A percentile compares a stretch with the other conserved stretches of the same genome.
Evolutionary conservation across 2,113 vertebrate species (phyloP).

Genomic region (Noctilio leporinus): DNA sequence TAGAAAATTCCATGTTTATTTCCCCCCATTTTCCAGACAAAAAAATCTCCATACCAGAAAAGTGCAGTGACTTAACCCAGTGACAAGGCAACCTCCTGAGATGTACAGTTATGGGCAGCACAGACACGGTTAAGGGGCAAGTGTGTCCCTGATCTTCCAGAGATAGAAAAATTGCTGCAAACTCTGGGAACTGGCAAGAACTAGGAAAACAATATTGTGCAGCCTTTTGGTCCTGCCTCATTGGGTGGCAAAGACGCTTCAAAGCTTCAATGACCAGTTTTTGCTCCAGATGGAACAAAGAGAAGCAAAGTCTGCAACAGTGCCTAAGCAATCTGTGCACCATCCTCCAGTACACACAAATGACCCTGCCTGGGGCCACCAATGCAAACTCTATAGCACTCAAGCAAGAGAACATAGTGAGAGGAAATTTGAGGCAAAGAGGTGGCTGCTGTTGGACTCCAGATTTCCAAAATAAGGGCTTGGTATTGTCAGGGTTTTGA

Average conservation of each 20-base stretch:
- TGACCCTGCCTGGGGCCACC: background rate
- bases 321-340: background rate
- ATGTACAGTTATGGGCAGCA: background rate
- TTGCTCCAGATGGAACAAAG: background rate
- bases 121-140: background rate
- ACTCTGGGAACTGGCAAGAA: background rate
- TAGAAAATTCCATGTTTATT: background rate
- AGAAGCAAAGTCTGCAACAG: no score
- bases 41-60: background rate
- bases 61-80: background rate
- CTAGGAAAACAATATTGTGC: rapidly evolving
- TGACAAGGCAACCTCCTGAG: no score
- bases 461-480: background rate
- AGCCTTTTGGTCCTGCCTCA: background rate
- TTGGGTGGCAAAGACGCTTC: rapidly evolving
- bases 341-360: rapidly evolving
- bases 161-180: background rate
- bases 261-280: no score
- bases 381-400: no score
- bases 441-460: no score
- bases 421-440: background rate
- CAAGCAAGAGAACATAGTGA: background rate
- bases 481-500: background rate
- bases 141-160: background rate
- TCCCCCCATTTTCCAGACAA: background rate